phyloP scores from a whole-genome alignment of 1,140 invertebrate genomes.

The Tenebrio molitor region DNA sequence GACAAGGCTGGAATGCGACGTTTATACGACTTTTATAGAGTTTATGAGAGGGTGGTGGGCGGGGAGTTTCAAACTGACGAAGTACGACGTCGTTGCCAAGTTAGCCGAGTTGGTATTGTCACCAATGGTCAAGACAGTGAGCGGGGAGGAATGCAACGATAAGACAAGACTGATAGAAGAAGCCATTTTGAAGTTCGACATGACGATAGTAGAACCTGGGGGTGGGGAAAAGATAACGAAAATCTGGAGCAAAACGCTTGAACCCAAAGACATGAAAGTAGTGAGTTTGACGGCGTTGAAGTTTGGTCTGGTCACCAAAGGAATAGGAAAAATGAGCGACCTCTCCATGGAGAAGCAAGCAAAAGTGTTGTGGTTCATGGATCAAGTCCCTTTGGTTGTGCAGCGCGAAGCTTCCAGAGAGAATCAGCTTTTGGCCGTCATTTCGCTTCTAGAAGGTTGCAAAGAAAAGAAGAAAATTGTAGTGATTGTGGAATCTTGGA shows the following conservation, averaged over 20 bases:
- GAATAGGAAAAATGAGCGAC: background rate
- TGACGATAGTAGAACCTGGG: background rate
- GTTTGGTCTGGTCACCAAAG: background rate
- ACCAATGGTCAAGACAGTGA: slow-evolving; percentile 4
- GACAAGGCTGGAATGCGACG: background rate
- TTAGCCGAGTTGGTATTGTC: background rate
- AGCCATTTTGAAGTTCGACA: background rate
- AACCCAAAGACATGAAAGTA: background rate
- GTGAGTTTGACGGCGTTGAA: background rate
- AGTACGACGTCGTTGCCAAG: background rate
- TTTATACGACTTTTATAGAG: background rate
- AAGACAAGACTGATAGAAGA: background rate
- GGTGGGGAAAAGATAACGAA: background rate
- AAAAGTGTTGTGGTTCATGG: background rate
- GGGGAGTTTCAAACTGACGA: slow-evolving; percentile 5
- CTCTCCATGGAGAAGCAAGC: background rate
- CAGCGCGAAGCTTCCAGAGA: background rate
- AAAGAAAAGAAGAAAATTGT: too few species aligned
- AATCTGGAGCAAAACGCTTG: background rate
- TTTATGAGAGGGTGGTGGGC: slow-evolving; percentile 11
- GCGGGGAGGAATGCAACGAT: background rate
- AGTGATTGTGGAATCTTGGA: too few species aligned
- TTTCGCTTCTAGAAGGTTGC: too few species aligned
- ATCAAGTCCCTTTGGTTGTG: background rate
- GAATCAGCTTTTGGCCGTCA: background rate